These are phyloP conservation scores for Ochlodes sylvanus DNA, from an alignment of 2,888 invertebrate genomes.

Conservation along the genomic window DNA sequence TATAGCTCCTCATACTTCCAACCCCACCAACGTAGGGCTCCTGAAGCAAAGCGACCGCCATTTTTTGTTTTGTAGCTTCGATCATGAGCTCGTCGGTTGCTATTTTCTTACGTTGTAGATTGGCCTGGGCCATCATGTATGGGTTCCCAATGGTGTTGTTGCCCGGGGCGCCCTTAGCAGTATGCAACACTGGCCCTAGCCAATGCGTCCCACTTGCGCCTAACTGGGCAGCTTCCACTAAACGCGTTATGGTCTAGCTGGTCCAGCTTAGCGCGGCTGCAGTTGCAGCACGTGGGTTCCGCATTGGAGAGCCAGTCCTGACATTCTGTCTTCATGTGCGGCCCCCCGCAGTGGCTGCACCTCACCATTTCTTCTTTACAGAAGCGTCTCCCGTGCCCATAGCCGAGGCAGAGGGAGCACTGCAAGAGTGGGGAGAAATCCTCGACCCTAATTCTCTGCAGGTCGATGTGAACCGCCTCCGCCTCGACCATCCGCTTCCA, in stretches of 20 bases:
- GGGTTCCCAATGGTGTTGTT: too few species aligned
- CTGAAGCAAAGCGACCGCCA: not conserved
- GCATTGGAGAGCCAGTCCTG: not conserved
- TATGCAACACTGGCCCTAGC: not conserved
- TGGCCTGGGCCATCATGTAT: slow-evolving; percentile 15
- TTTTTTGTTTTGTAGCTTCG: not conserved
- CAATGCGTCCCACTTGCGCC: slow-evolving; percentile 13
- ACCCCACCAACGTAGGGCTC: slow-evolving; percentile 24
- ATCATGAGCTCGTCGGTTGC: slow-evolving; percentile 8
- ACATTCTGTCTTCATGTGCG: slow-evolving; percentile 14
- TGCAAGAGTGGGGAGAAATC: slow-evolving; percentile 33
- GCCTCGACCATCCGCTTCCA: not conserved
- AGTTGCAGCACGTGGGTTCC: slow-evolving; percentile 26
- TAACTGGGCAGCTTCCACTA: not conserved
- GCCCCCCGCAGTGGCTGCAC: slow-evolving; percentile 35
- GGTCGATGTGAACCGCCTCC: slow-evolving; percentile 10
- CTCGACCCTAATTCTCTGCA: slow-evolving; percentile 17
- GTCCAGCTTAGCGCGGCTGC: not conserved
- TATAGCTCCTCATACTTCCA: slow-evolving; percentile 4
- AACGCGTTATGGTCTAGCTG: slow-evolving; percentile 24
- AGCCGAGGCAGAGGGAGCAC: slow-evolving; percentile 29
- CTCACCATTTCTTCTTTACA: slow-evolving; percentile 9
- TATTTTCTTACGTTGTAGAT: not conserved
- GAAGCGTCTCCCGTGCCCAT: slow-evolving; percentile 12
- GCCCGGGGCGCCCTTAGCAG: slow-evolving; percentile 22